phyloP scores from a whole-genome alignment of 2,797 vertebrate species.

The Myotis findleyi region DNA sequence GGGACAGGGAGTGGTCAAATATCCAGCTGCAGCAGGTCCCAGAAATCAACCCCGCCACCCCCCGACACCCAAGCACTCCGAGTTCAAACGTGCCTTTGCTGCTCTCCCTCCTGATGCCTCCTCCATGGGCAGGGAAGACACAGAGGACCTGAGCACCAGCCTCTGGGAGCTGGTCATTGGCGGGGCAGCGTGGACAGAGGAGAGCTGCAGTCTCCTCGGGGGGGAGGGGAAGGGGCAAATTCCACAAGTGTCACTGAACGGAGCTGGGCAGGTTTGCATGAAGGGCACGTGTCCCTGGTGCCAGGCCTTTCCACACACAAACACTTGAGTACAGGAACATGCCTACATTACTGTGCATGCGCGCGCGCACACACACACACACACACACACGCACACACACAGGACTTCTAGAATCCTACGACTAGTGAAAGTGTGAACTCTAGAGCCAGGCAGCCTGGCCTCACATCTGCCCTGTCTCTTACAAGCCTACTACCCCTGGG shows the following conservation, averaged over 20 bases:
- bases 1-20: not conserved
- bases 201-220: not conserved
- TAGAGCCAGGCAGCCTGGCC: not conserved
- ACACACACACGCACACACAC: not conserved
- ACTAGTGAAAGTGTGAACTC: not conserved
- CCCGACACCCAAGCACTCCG: not conserved
- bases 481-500: not conserved
- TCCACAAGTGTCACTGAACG: not conserved
- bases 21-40: not conserved
- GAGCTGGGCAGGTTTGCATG: not conserved
- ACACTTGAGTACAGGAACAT: not conserved
- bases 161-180: not conserved
- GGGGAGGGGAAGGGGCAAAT: not conserved
- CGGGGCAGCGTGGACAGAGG: not conserved
- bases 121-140: fast-evolving
- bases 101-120: not conserved
- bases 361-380: not conserved
- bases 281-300: not conserved
- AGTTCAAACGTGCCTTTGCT: not conserved
- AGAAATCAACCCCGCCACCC: not conserved
- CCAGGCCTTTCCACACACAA: not conserved
- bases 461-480: not conserved
- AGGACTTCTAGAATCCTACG: not conserved
- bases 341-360: too few species aligned
- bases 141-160: not conserved